phyloP scores from a whole-genome alignment of 2,113 vertebrate genomes.

The Synodontis membranacea region DNA sequence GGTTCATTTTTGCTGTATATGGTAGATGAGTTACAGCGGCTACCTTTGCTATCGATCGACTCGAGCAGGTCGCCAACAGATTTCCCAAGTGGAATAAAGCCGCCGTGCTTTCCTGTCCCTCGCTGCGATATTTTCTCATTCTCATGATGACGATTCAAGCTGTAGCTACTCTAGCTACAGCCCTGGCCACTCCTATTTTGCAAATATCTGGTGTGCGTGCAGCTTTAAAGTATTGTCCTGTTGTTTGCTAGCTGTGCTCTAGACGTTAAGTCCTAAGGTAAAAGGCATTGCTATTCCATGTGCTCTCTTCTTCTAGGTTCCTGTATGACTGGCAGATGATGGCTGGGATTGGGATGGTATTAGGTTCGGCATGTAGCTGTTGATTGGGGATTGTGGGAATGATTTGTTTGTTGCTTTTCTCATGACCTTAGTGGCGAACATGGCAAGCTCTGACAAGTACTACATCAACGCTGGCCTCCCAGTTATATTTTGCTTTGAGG shows the following conservation, averaged over 20 bases:
- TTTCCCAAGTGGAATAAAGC: not conserved
- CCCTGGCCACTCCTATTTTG: not conserved
- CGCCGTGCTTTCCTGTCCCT: not conserved
- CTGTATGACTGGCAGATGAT: constrained; percentile 32
- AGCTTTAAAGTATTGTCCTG: not conserved
- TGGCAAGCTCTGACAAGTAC: constrained; percentile 39
- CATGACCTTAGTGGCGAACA: constrained; percentile 43
- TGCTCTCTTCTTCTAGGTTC: not conserved
- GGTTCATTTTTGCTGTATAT: not conserved
- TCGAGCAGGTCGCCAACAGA: not conserved
- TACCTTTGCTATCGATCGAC: not conserved
- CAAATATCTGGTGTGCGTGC: not conserved
- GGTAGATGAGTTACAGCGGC: not conserved
- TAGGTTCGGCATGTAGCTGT: constrained; percentile 48
- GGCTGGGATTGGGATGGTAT: constrained; percentile 52
- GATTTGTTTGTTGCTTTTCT: constrained; percentile 46
- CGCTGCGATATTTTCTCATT: not conserved
- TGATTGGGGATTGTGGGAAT: constrained; percentile 49
- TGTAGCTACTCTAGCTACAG: not conserved
- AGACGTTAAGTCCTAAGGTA: not conserved
- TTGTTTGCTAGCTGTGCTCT: not conserved
- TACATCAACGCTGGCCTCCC: constrained; percentile 27
- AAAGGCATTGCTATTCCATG: not conserved
- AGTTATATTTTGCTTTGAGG: constrained; percentile 25
- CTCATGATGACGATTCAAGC: not conserved